Evolutionary conservation across 2,113 vertebrate species (phyloP), one percentile per base, ranked within the genome.

Genomic region (Ctenodactylus gundi): DNA sequence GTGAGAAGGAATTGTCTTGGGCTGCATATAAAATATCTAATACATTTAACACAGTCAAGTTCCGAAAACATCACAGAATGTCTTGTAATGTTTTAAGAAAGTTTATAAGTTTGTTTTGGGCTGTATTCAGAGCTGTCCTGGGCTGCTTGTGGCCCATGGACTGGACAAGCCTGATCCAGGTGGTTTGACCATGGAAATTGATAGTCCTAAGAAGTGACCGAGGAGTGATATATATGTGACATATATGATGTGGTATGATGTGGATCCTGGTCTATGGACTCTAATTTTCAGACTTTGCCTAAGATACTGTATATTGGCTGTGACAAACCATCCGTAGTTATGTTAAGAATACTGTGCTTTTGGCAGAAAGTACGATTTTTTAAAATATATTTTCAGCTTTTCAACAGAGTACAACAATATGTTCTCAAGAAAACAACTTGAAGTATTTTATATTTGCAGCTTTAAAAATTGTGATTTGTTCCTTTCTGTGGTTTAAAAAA

Each of bases 381-480:
- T 70, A n/a, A n/a, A n/a, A n/a, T 87, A 62, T 21, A 86, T 44
- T 64, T 60, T 94, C 31, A 81, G 17, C 34, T 91, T 91, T 85
- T 55, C 14, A 39, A 13, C n/a, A 67, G 39, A 93, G 14, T 25
- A 65, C 76, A 83, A 78, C 51, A 87, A 29, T 85, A 49, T n/a
- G 44, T 75, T 75, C 83, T 88, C 12, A 67, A 64, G 57, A 76
- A 88, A 25, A 58, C 11, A 60, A 21, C 23, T 58, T 70, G 46
- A 29, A 81, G 20, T 80, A 44, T 89, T 75, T 70, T 80, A 46
- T 96, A 95, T 72, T 77, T 72, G 83, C 91, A 78, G 23, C 18
- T 81, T 81, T 89, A 44, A 91, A 80, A 76, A 58, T 68, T 95
- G 4, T 91, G 39, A 27, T 73, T 93, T 88, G 34, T 90, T 91